Conservation (phyloP, 2,113 vertebrate genomes). For the Emydura subglobosa region DNA sequence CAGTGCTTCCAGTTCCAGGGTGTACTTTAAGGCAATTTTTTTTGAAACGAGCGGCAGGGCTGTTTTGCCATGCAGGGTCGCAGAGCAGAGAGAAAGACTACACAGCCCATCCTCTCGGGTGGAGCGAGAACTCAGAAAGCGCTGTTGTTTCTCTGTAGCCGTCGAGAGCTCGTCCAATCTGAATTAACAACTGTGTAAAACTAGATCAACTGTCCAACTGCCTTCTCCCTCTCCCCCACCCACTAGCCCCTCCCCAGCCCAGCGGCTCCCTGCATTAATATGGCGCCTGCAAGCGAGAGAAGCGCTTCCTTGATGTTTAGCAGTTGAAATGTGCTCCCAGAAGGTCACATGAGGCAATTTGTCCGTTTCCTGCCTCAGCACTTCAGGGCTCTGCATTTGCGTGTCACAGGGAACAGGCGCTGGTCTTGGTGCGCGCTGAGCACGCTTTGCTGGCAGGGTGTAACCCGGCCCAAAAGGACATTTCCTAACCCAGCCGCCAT, state of each 20-base stretch:
- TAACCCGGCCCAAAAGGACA: not conserved
- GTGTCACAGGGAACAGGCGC: not conserved
- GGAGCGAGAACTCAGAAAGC: not conserved
- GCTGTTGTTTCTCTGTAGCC: not conserved
- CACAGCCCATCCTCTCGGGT: not conserved
- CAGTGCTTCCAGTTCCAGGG: not conserved
- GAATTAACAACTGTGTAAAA: not conserved
- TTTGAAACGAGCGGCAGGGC: not conserved
- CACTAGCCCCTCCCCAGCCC: not conserved
- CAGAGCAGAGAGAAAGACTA: not conserved
- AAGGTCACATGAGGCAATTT: slow-evolving; percentile 37
- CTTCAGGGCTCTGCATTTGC: not conserved
- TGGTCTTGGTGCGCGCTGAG: not conserved
- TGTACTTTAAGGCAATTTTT: not conserved
- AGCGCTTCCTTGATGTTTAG: not conserved
- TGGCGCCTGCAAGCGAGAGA: not conserved
- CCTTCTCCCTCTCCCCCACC: not conserved
- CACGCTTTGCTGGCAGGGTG: not conserved
- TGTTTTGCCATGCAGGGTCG: not conserved
- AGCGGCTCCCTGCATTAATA: not conserved
- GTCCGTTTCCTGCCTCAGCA: slow-evolving; percentile 6
- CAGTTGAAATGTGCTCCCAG: slow-evolving; percentile 27
- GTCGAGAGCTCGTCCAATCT: not conserved
- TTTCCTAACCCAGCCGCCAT: not conserved
- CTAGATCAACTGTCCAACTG: not conserved